Percentiles rank a stretch among this genome's conserved stretches.
Evolutionary conservation across 2,888 invertebrate species (phyloP).

Genomic region (Peribatodes rhomboidaria): DNA sequence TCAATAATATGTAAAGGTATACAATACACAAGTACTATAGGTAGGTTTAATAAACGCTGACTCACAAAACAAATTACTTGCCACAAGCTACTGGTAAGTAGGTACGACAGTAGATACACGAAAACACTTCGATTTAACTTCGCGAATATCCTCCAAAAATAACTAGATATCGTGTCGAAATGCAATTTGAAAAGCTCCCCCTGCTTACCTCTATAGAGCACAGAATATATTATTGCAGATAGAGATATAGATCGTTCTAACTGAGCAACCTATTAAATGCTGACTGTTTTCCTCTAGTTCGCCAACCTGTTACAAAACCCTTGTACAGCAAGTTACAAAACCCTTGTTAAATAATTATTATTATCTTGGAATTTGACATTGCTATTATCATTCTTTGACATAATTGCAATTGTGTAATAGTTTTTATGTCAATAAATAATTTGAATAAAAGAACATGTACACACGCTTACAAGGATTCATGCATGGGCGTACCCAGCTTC

Average conservation of each 20-base stretch:
- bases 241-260: neutral
- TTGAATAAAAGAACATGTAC: no score
- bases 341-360: no score
- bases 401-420: no score
- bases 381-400: no score
- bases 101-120: slow-evolving; percentile 7
- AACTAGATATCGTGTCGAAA: slow-evolving; percentile 48
- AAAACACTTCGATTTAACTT: slow-evolving; percentile 38
- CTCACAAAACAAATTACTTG: neutral
- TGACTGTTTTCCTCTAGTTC: no score
- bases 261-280: no score
- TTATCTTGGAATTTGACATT: no score
- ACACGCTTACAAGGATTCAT: no score
- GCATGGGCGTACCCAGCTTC: no score
- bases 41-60: neutral
- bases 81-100: neutral
- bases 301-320: no score
- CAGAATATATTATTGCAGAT: slow-evolving; percentile 7
- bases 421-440: no score
- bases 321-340: no score
- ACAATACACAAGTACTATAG: neutral
- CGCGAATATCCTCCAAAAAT: slow-evolving; percentile 38
- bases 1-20: neutral
- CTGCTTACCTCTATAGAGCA: neutral
- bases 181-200: slow-evolving; percentile 46